Percentiles rank a stretch among this genome's conserved stretches.
Evolutionary conservation across 2,888 invertebrate species (phyloP).

Genomic region (Phytoseiulus persimilis): DNA sequence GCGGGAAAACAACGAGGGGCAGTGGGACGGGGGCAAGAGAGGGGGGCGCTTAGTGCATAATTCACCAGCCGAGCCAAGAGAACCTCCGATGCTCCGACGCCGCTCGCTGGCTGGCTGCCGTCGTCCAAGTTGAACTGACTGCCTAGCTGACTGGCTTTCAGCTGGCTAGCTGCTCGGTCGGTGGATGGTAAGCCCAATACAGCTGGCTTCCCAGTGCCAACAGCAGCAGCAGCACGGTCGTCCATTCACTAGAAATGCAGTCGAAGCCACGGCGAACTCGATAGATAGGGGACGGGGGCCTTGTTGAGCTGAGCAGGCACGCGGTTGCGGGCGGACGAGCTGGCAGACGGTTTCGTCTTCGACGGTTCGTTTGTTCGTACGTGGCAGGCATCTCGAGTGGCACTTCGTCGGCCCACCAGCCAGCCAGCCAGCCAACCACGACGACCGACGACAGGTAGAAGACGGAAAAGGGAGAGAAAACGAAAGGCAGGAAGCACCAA

Average conservation of each 20-base stretch:
- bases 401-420: background rate
- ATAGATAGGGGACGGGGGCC: background rate
- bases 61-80: slow-evolving; percentile 34
- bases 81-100: slow-evolving; percentile 31
- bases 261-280: background rate
- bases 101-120: slow-evolving; percentile 6
- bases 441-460: background rate
- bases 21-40: background rate
- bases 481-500: background rate
- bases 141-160: slow-evolving; percentile 5
- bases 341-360: background rate
- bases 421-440: background rate
- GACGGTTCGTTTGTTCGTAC: background rate
- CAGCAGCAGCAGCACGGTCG: background rate
- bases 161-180: background rate
- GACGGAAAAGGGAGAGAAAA: background rate
- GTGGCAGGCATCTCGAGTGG: background rate
- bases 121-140: background rate
- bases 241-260: background rate
- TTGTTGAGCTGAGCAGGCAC: background rate
- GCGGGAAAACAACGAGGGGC: slow-evolving; percentile 5
- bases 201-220: background rate
- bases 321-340: background rate
- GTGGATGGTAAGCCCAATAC: background rate
- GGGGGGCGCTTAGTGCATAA: slow-evolving; percentile 37